Evolutionary conservation across 2,113 vertebrate genomes (phyloP), one percentile per base, ranked within the genome.

Genomic region (Chionomys nivalis): DNA sequence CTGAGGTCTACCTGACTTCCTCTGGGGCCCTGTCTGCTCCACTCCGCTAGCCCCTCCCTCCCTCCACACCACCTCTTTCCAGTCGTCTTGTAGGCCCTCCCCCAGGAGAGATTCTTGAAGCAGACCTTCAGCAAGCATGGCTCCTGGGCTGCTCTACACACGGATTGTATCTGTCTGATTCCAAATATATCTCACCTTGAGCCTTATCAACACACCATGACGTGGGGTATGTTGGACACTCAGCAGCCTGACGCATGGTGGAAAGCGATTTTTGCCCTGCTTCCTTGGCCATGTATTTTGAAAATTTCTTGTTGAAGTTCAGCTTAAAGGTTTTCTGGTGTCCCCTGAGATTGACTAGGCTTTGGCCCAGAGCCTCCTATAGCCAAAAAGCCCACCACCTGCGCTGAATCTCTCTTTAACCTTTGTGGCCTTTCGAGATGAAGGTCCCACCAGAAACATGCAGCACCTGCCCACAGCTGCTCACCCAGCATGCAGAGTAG

Each of bases 181-280:
- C 47, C 47, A n/a, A 26, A 76, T 2, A 16, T 21, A 26, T 23
- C 65, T 55, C 9, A 11, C 73, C 61, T 58, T 17, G 0, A 11
- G 39, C 44, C 39, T 58, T 58, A 78, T 26, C n/a, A 73, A 44
- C 39, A 49, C 44, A 21, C 13, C 0, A 21, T 8, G 11, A 58
- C 66, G 24, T 39, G 0, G 1, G 61, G 26, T 24, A 4, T 21
- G 1, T 6, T 21, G 16, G 78, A 83, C 2, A 33, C n/a, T 55
- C 23, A 5, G 11, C 3, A 66, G 3, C 61, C 6, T 0, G 9
- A 72, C 2, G 26, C 21, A 24, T 0, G 1, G 36, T 3, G 3
- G 85, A 78, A 31, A 47, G 78, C 4, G 33, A 58, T 14, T 33
- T 79, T 12, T 33, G 11, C 73, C 44, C 31, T 70, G 26, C 36